phyloP scores from a whole-genome alignment of 2,888 invertebrate species.

The Oscheius onirici region DNA sequence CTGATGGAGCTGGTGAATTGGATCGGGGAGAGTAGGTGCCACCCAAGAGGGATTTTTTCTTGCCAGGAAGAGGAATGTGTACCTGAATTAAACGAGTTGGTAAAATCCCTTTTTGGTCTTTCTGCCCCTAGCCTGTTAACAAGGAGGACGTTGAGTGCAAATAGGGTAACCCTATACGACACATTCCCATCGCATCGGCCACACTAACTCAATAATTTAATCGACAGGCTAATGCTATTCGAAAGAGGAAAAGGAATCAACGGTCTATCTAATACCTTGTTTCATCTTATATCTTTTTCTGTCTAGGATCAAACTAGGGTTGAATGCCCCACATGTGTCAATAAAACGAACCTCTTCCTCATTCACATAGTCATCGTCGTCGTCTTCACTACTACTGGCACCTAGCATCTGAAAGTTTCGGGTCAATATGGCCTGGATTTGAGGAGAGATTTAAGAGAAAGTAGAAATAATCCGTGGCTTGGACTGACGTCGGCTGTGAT shows the following conservation, averaged over 20 bases:
- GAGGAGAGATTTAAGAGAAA: background rate
- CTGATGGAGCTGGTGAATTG: slow-evolving; percentile 70
- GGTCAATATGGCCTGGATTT: background rate
- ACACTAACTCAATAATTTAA: slow-evolving; percentile 30
- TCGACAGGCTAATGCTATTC: slow-evolving; percentile 26
- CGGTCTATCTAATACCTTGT: too few relatives aligned
- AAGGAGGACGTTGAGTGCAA: slow-evolving; percentile 4
- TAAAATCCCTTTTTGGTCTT: background rate
- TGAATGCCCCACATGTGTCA: background rate
- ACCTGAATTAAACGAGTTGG: background rate
- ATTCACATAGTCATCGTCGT: slow-evolving; percentile 68
- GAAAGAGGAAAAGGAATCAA: background rate
- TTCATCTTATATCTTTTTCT: too few relatives aligned
- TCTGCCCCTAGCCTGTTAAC: slow-evolving; percentile 1
- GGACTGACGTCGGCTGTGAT: background rate
- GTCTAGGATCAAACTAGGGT: background rate
- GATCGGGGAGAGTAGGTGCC: slow-evolving; percentile 62
- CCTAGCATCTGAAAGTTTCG: slow-evolving; percentile 69
- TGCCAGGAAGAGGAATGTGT: slow-evolving; percentile 21
- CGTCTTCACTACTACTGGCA: slow-evolving; percentile 72
- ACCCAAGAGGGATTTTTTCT: slow-evolving; percentile 55
- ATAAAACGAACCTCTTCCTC: slow-evolving; percentile 53
- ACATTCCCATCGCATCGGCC: slow-evolving; percentile 10
- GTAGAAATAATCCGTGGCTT: background rate
- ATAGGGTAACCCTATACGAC: slow-evolving; percentile 21